Percentiles rank a stretch among this genome's conserved stretches.
Evolutionary conservation across 2,797 vertebrate species (phyloP).

Genomic region (Macropodus opercularis): DNA sequence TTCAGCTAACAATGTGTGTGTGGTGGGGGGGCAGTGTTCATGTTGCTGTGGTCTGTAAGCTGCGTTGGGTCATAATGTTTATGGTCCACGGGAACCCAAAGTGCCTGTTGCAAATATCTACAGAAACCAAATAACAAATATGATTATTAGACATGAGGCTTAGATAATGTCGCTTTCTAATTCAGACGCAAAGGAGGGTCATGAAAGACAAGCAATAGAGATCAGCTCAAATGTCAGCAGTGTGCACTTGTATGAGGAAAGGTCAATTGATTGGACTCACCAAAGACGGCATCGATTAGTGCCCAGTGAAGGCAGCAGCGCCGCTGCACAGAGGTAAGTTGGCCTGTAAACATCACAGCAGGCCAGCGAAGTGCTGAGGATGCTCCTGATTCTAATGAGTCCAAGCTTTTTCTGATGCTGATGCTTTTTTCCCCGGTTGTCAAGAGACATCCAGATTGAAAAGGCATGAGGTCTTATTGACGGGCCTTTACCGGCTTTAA

Average conservation of each 20-base stretch:
- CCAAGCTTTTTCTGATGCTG: background rate
- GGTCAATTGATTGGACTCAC: slow-evolving; percentile 61
- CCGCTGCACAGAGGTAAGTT: slow-evolving; percentile 29
- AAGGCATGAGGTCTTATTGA: background rate
- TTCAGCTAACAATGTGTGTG: slow-evolving; percentile 1
- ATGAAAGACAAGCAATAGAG: slow-evolving; percentile 41
- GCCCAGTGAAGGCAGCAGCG: slow-evolving; percentile 34
- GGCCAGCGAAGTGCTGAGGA: background rate
- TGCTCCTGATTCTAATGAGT: background rate
- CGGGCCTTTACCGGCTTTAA: slow-evolving; percentile 1
- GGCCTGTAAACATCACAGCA: slow-evolving; percentile 22
- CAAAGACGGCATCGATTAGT: slow-evolving; percentile 64
- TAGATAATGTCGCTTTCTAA: slow-evolving; percentile 15
- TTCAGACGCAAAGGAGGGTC: slow-evolving; percentile 38
- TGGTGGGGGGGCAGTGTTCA: too few relatives aligned
- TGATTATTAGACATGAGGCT: background rate
- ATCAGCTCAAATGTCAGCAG: slow-evolving; percentile 56
- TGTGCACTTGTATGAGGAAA: slow-evolving; percentile 53
- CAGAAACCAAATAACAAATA: background rate
- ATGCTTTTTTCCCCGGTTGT: slow-evolving; percentile 3
- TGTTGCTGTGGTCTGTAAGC: too few relatives aligned
- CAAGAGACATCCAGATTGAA: background rate
- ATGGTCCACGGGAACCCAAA: too few relatives aligned
- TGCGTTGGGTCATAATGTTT: too few relatives aligned
- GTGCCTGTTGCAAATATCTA: too few relatives aligned